Conservation (phyloP, 2,888 invertebrate species). For the Harmothoe impar region DNA sequence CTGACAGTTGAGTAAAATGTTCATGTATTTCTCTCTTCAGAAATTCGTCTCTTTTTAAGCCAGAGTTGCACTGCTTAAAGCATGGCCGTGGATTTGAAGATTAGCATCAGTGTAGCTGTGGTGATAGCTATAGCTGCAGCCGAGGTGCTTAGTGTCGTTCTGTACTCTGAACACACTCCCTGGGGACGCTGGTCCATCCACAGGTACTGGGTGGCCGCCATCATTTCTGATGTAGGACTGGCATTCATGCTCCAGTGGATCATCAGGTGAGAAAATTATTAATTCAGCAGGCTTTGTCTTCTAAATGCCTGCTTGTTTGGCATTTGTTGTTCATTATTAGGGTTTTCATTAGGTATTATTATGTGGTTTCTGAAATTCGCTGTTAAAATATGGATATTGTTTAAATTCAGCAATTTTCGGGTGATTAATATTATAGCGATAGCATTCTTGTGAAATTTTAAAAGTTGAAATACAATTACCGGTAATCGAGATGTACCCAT, state of each 20-base stretch:
- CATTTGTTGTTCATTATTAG: not conserved
- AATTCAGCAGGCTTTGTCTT: not conserved
- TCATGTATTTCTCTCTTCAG: too few relatives aligned
- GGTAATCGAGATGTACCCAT: too few relatives aligned
- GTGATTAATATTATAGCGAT: too few relatives aligned
- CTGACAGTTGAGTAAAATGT: too few relatives aligned
- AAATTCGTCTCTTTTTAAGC: too few relatives aligned
- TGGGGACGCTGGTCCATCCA: conserved; percentile 72
- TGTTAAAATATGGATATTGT: too few relatives aligned
- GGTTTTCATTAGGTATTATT: too few relatives aligned
- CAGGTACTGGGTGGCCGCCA: conserved; percentile 75
- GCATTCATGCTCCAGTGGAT: conserved; percentile 75
- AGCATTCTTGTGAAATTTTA: too few relatives aligned
- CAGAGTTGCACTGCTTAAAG: not conserved
- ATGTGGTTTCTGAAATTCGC: too few relatives aligned
- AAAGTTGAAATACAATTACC: too few relatives aligned
- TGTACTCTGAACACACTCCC: conserved; percentile 74
- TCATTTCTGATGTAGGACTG: conserved; percentile 75
- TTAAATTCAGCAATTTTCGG: too few relatives aligned
- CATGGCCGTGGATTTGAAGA: conserved; percentile 71
- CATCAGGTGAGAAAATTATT: conserved; percentile 72
- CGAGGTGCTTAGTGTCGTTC: conserved; percentile 76
- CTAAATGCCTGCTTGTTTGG: not conserved
- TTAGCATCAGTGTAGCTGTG: conserved; percentile 75
- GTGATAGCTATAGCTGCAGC: conserved; percentile 76